phyloP scores from a whole-genome alignment of 2,797 vertebrate species.

The Psittacula derbiana region DNA sequence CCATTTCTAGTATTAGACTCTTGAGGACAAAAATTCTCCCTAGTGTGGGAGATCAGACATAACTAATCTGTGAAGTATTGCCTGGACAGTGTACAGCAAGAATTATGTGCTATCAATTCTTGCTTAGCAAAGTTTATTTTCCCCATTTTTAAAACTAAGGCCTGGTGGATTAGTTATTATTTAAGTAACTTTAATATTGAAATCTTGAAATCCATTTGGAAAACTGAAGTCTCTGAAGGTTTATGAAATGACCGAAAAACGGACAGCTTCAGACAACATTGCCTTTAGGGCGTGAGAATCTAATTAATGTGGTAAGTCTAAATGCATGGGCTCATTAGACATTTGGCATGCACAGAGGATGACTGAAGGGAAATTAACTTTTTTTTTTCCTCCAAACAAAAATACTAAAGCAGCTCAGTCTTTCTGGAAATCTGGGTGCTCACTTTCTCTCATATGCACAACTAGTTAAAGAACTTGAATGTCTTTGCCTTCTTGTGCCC shows the following conservation, averaged over 20 bases:
- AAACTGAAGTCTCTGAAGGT: slow-evolving; percentile 27
- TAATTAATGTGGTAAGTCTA: not conserved
- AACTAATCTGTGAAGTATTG: slow-evolving; percentile 42
- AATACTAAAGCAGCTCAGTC: not conserved
- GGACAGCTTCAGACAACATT: not conserved
- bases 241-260: slow-evolving; percentile 8
- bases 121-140: slow-evolving; percentile 19
- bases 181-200: slow-evolving; percentile 14
- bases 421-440: not conserved
- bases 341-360: not conserved
- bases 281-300: slow-evolving; percentile 39
- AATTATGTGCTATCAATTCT: not conserved
- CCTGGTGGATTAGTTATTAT: not conserved
- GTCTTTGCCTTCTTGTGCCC: not conserved
- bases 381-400: not conserved
- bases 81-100: slow-evolving; percentile 30
- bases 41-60: not conserved
- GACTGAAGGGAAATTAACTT: not conserved
- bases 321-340: not conserved
- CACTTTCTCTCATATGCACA: not conserved
- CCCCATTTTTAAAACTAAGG: slow-evolving; percentile 23
- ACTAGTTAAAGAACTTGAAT: not conserved
- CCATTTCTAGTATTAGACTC: not conserved
- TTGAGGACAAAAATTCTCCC: slow-evolving; percentile 16
- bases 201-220: slow-evolving; percentile 5